A percentile compares a stretch with the other conserved stretches of the same genome.
These are phyloP conservation scores for Chrysochloris asiatica DNA, from an alignment of 2,113 vertebrate genomes.

Conservation along the genomic window DNA sequence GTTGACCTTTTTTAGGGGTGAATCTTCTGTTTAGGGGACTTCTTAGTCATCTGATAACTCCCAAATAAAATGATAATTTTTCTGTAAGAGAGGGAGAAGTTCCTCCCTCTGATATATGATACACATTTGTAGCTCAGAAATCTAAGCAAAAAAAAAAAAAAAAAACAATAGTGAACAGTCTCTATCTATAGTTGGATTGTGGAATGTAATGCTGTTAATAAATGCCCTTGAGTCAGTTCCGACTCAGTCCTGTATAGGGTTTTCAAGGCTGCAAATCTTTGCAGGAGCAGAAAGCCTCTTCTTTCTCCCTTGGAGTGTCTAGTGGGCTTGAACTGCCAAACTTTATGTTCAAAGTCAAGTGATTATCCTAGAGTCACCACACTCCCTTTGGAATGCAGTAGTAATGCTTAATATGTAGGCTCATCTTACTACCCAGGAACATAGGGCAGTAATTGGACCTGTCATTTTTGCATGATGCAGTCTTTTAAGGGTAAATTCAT, in stretches of 20 bases:
- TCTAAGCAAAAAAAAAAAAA: not conserved
- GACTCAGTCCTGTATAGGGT: too few species aligned
- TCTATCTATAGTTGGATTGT: not conserved
- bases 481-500: slow-evolving; percentile 24
- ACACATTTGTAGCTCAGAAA: not conserved
- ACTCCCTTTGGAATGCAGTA: not conserved
- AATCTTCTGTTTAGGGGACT: slow-evolving; percentile 59
- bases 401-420: not conserved
- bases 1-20: slow-evolving; percentile 67
- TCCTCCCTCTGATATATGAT: slow-evolving; percentile 2
- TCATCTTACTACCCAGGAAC: not conserved
- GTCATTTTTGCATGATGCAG: not conserved
- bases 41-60: slow-evolving; percentile 60
- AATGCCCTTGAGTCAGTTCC: too few species aligned
- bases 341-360: too few species aligned
- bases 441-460: not conserved
- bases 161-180: slow-evolving; percentile 18
- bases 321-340: too few species aligned
- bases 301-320: too few species aligned
- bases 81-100: not conserved
- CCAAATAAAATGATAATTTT: slow-evolving; percentile 64
- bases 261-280: too few species aligned
- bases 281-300: too few species aligned
- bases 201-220: too few species aligned
- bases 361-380: too few species aligned